Evolutionary conservation across 2,888 invertebrate genomes (phyloP), one percentile per base, ranked within the genome.

Genomic region (Stenodema calcarata): DNA sequence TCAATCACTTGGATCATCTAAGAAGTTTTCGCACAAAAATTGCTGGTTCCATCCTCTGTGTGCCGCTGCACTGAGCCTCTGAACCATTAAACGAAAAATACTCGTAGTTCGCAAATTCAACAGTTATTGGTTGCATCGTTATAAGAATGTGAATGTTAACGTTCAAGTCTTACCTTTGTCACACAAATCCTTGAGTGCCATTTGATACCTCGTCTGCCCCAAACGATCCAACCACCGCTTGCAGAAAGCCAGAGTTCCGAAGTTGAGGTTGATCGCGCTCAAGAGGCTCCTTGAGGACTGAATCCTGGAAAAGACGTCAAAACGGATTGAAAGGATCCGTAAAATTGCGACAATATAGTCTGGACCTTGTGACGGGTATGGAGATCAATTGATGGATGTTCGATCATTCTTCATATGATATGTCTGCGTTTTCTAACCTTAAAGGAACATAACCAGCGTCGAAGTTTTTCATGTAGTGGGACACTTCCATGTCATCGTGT

Each of bases 391-490:
- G n/a, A n/a, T n/a, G n/a, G n/a, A n/a, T n/a, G n/a, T n/a, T n/a
- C n/a, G n/a, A n/a, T n/a, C n/a, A n/a, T n/a, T n/a, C n/a, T n/a
- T n/a, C n/a, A n/a, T n/a, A n/a, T n/a, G n/a, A n/a, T n/a, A n/a
- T n/a, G n/a, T n/a, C n/a, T n/a, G n/a, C n/a, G 91, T 91, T 75
- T 9, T 11, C n/a, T 9, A 23, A 80, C 95, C 97, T 94, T 86
- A 99, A 92, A 23, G 98, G 98, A 86, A 99, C 97, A 91, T 96
- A 98, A 69, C 93, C 93, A 89, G 95, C 95, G 90, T 99, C 99
- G 91, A 96, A 99, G 92, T 98, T 98, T 92, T 99, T 99, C 99
- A 99, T 99, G 91, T 99, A 99, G 92, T 99, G 99, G 18, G 99
- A 99, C 90, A 97, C 97, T 91, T 99, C 99, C 96, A 99, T 98